A percentile compares a stretch with the other conserved stretches of the same genome.
Conservation (phyloP, 2,113 vertebrate species). For the Phycodurus eques region DNA sequence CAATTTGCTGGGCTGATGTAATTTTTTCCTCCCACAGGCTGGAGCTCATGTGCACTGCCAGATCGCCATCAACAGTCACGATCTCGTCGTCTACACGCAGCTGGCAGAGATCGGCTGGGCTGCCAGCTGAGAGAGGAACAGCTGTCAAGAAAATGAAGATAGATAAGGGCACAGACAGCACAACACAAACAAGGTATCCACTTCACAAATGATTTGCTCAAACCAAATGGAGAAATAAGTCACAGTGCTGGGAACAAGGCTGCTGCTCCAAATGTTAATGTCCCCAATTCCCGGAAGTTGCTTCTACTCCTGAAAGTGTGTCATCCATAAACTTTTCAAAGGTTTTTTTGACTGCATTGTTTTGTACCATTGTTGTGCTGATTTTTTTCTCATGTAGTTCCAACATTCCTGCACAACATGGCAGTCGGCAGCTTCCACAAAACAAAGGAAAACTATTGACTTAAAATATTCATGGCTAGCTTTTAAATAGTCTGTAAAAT, state of each 20-base stretch:
- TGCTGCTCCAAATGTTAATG: conserved; percentile 6
- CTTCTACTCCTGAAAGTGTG: not conserved
- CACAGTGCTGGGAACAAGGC: conserved; percentile 5
- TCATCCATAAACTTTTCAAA: conserved; percentile 3
- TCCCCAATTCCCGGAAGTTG: not conserved
- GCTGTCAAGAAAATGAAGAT: conserved; percentile 12
- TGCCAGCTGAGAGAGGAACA: conserved; percentile 66
- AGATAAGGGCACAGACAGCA: conserved; percentile 6
- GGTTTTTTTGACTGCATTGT: not conserved
- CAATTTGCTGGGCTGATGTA: conserved; percentile 78
- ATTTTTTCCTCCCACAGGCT: conserved; percentile 85
- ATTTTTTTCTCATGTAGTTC: not conserved
- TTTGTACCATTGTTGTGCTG: not conserved
- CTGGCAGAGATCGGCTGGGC: conserved; percentile 85
- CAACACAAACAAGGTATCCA: not conserved
- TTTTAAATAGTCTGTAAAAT: conserved; percentile 17
- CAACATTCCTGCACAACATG: not conserved
- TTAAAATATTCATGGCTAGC: conserved; percentile 66
- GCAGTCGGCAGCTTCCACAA: not conserved
- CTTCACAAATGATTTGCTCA: conserved; percentile 7
- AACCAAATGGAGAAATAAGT: conserved; percentile 7
- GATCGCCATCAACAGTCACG: conserved; percentile 77
- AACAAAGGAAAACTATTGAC: conserved; percentile 37
- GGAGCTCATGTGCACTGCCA: conserved; percentile 79
- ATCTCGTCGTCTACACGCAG: conserved; percentile 88